Base-by-base conservation (phyloP, 2,113 vertebrate genomes). In the Psittacus erithacus region DNA sequence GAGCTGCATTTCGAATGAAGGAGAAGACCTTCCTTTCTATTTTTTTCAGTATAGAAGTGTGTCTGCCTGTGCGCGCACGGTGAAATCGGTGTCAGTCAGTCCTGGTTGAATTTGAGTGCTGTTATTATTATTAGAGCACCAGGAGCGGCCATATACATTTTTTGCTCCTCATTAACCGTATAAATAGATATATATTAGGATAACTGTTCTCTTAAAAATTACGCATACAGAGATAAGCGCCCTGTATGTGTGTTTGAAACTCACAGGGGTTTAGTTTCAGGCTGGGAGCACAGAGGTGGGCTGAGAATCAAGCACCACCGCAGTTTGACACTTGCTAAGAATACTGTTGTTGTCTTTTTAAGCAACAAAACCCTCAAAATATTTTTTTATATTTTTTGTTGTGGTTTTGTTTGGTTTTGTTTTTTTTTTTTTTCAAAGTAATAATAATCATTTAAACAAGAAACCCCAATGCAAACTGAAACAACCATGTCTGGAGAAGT, bases 401-500 rank as follows among this genome's bases (percentile, higher is more conserved):
- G 17, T 53, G 50, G 38, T 84, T n/a, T 89, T 50, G 2, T 25
- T 43, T 57, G 22, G 88, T 88, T 89, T 88, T 20, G 88, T 81
- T 27, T 81, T 91, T 68, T 67, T 71, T 82, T 90, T 38, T 50
- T 74, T 17, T 17, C 35, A 44, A 86, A 86, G 85, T 88, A 94
- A 88, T 88, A 93, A 88, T 52, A 96, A 92, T 92, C 28, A 88
- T 93, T 95, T 95, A 94, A 95, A 95, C 96, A 95, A 90, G 82
- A 90, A 95, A 75, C 69, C 74, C 80, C 87, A 82, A 88, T 97
- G 92, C 97, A 94, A 93, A 94, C 73, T 95, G 96, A 97, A 97
- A 97, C 97, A 95, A 85, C 91, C 98, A 99, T 99, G 99, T 99
- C 99, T 90, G 99, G 99, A 96, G 99, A 99, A 98, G 99, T 99